Evolutionary conservation across 2,113 vertebrate genomes (phyloP).

Genomic region (Pao palembangensis): DNA sequence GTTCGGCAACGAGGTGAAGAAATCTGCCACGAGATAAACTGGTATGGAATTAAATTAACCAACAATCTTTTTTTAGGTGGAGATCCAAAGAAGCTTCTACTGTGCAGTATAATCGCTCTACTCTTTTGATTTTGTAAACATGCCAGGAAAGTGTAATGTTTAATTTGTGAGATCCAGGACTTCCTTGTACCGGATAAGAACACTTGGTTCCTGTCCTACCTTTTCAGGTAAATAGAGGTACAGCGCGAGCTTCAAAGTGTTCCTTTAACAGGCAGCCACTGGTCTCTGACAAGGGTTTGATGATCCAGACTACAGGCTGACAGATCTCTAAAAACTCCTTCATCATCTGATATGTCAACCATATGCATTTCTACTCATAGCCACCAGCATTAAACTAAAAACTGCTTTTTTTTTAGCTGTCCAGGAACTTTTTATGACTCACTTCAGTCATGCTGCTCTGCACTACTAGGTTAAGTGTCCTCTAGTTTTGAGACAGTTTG

Average conservation of each 20-base stretch:
- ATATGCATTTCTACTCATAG: slow-evolving; percentile 3
- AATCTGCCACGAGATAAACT: background rate
- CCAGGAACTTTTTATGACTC: too few species aligned
- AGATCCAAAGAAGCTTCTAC: too few species aligned
- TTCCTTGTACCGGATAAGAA: slow-evolving; percentile 35
- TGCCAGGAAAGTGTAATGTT: too few species aligned
- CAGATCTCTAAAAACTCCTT: slow-evolving; percentile 19
- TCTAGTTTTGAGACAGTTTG: too few species aligned
- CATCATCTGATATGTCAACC: slow-evolving; percentile 2
- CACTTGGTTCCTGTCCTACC: slow-evolving; percentile 53
- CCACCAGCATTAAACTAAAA: background rate
- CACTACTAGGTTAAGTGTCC: too few species aligned
- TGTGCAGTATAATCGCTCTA: too few species aligned
- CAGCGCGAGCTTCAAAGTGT: slow-evolving; percentile 26
- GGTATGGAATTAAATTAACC: background rate
- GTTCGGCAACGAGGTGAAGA: background rate
- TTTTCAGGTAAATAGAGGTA: background rate
- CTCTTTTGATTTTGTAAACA: background rate
- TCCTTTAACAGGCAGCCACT: slow-evolving; percentile 32
- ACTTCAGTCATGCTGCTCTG: too few species aligned
- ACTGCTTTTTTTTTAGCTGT: too few species aligned
- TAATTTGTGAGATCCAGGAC: background rate
- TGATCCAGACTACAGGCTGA: slow-evolving; percentile 23
- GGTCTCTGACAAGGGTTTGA: slow-evolving; percentile 30
- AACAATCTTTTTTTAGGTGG: too few species aligned